These are phyloP conservation scores for Notarius lentiginosus DNA, from an alignment of 2,113 vertebrate genomes.

Conservation along the genomic window DNA sequence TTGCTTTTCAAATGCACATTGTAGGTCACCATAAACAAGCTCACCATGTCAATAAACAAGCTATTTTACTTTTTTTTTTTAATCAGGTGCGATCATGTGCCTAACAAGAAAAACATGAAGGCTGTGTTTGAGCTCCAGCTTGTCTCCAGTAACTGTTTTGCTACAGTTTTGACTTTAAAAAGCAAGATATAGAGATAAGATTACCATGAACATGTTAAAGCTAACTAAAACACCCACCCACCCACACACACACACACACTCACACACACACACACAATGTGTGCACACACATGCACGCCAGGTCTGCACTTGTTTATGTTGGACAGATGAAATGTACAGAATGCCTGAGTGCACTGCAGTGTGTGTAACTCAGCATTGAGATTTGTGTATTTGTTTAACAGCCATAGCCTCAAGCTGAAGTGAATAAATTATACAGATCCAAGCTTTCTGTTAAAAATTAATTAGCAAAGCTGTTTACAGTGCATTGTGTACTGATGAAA, in stretches of 20 bases:
- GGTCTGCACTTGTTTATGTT: constrained; percentile 65
- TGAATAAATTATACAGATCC: constrained; percentile 75
- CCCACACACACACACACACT: background rate
- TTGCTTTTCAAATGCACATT: background rate
- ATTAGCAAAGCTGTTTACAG: constrained; percentile 64
- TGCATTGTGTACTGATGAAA: constrained; percentile 64
- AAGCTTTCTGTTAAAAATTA: constrained; percentile 75
- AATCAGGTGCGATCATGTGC: background rate
- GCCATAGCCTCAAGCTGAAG: constrained; percentile 68
- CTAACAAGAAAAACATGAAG: background rate
- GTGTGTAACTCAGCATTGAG: constrained; percentile 66
- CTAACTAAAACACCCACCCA: background rate
- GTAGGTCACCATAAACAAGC: background rate
- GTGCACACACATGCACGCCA: background rate
- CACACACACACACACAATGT: constrained; percentile 5
- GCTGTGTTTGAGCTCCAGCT: background rate
- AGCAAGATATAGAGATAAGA: background rate
- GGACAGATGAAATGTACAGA: constrained; percentile 56
- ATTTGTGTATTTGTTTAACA: constrained; percentile 76
- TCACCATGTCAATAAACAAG: background rate
- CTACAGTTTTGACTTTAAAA: background rate
- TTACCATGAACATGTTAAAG: constrained; percentile 8
- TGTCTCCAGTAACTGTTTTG: background rate
- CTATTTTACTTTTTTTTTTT: background rate
- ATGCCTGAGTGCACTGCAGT: constrained; percentile 45